Percentiles rank a stretch among this genome's conserved stretches.
phyloP scores from a whole-genome alignment of 2,888 invertebrate genomes.

The Cantharis rufa region DNA sequence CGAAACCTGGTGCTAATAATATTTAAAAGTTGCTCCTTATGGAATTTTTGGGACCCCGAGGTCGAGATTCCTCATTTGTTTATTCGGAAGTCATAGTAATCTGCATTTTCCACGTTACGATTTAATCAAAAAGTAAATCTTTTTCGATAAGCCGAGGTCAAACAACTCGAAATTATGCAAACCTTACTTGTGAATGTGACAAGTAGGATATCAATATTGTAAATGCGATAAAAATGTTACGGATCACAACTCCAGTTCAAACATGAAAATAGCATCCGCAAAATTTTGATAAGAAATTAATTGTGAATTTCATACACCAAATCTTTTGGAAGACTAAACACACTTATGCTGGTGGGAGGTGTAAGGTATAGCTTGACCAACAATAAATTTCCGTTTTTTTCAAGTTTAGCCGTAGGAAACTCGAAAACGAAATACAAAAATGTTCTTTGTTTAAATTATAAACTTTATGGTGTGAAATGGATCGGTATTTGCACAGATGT shows the following conservation, averaged over 20 bases:
- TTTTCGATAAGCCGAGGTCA: not conserved
- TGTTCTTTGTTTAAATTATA: not conserved
- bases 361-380: not conserved
- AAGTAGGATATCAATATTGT: not conserved
- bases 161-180: not conserved
- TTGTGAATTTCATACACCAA: not conserved
- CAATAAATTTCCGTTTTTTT: not conserved
- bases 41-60: not conserved
- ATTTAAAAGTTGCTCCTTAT: not conserved
- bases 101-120: not conserved
- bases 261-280: not conserved
- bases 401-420: not conserved
- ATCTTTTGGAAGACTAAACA: not conserved
- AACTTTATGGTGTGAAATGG: not conserved
- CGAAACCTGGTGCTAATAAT: not conserved
- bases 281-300: not conserved
- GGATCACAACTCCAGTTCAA: not conserved
- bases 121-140: not conserved
- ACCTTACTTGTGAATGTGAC: not conserved
- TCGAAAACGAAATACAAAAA: not conserved
- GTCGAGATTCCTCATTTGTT: not conserved
- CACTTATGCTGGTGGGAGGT: not conserved
- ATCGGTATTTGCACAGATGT: slow-evolving; percentile 3
- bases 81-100: not conserved
- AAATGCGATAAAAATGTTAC: not conserved